Evolutionary conservation across 2,797 vertebrate genomes (phyloP), one percentile per base, ranked within the genome.

Genomic region (Myoxocephalus aenaeus): DNA sequence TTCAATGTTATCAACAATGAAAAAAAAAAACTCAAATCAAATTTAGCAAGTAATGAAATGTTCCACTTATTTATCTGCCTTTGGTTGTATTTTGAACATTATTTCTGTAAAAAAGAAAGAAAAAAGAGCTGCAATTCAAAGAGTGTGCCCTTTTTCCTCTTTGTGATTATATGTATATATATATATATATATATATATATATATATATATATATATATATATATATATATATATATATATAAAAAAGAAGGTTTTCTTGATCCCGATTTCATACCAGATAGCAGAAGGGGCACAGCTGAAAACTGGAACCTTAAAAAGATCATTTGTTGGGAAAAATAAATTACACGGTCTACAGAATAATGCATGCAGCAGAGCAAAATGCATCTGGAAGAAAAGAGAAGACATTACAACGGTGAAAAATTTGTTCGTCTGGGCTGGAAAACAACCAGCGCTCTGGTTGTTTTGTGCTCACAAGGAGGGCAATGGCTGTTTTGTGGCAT

Each of bases 401-500:
- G 84, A 65, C 76, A 66, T 89, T 70, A 77, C 57, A 65, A 67
- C 44, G 44, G 42, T 32, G 5, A 44, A 62, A 82, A 68, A 83
- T 70, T 70, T 67, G 56, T 13, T 32, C 10, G 54, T 62, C 38
- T 27, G 29, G 40, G 17, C 62, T 58, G 15, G 68, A 80, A 82
- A 84, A 83, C 59, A 83, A 85, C 42, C 74, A 40, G 59, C 54
- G 7, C 59, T 69, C 42, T 4, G 75, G 48, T 68, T 84, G 79
- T 86, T 89, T 75, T 81, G 56, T 46, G 76, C 84, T 67, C 70
- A 87, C 57, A 56, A 58, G 44, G 63, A 88, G 87, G 82, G 64
- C 61, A 85, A 78, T 48, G 77, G 82, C 53, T 80, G 69, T 82
- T 88, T 86, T 85, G 80, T 80, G 75, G 86, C 70, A 70, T 79